Evolutionary conservation across 1,140 invertebrate species (phyloP), one percentile per base, ranked within the genome.

Genomic region (Eumaeus atala): DNA sequence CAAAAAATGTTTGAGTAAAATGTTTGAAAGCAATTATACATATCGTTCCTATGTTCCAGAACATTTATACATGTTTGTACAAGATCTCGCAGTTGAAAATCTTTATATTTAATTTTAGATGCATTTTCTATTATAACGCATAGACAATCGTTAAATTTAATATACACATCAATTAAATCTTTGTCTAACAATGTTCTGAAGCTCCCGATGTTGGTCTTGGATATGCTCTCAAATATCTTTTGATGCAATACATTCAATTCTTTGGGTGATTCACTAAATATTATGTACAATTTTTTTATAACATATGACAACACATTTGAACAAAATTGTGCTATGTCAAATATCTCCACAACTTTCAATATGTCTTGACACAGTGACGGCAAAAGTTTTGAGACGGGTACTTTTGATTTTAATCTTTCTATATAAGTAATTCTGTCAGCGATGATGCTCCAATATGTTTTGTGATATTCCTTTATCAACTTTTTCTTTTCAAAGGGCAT

Each of bases 401-500:
- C 16, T 52, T 67, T 72, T 42, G 56, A 12, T 64, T 77, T 83
- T 6, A 84, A 51, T 42, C 62, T 77, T 48, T 80, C 79, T 12
- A 86, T 74, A 50, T 75, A 86, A 1, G 60, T 51, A 0, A 86
- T 53, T 53, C 77, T 59, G 34, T 86, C 79, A 1, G 62, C 70
- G 6, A 28, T 28, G 21, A 28, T 28, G 21, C 21, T 28, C 21
- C 21, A 28, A 28, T 28, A 28, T 3, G 21, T 28, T 28, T 28
- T 28, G 44, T 12, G 56, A 47, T 86, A 75, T n/a, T 83, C 72
- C 4, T 54, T 62, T 4, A 78, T 56, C 1, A 81, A 53, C 9
- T 59, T 21, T 0, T 74, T 70, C 11, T 58, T 59, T 55, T 84
- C 77, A 40, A 84, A 83, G 2, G 77, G 67, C 77, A 84, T 77